These are phyloP conservation scores for Strigamia transsilvanica DNA, from an alignment of 2,888 invertebrate species.

Conservation along the genomic window DNA sequence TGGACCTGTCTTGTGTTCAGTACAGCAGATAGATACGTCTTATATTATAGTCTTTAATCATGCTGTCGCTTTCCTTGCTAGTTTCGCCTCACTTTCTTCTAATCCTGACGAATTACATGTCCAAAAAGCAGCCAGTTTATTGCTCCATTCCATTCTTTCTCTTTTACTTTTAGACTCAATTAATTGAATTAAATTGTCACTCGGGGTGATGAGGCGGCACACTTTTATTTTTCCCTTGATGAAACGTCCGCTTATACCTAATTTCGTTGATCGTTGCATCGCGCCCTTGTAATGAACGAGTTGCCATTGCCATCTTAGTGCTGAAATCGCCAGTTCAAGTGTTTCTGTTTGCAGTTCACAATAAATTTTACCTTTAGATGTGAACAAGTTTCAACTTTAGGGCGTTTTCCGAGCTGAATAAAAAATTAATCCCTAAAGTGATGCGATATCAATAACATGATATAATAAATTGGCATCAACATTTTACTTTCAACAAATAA, in stretches of 20 bases:
- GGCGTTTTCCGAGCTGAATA: no score
- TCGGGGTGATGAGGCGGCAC: conserved; percentile 29
- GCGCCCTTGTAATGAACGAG: not conserved
- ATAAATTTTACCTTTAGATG: no score
- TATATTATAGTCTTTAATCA: conserved; percentile 17
- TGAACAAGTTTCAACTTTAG: no score
- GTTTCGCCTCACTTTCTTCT: not conserved
- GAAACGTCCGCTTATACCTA: not conserved
- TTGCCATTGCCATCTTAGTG: not conserved
- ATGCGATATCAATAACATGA: no score
- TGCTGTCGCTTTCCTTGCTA: not conserved
- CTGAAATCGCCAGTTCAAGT: not conserved
- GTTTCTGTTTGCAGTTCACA: not conserved
- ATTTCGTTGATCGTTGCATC: not conserved
- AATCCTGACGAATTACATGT: conserved; percentile 29
- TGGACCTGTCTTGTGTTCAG: not conserved
- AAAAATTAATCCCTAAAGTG: no score
- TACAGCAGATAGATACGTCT: not conserved
- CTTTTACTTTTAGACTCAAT: conserved; percentile 31
- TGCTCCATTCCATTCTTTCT: not conserved
- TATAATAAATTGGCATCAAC: no score
- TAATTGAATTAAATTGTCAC: conserved; percentile 44
- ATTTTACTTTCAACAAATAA: no score
- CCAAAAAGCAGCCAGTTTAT: not conserved
- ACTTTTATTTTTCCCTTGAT: not conserved